A percentile compares a stretch with the other conserved stretches of the same genome.
Evolutionary conservation across 2,888 invertebrate species (phyloP).

Genomic region (Schizotus pectinicornis): DNA sequence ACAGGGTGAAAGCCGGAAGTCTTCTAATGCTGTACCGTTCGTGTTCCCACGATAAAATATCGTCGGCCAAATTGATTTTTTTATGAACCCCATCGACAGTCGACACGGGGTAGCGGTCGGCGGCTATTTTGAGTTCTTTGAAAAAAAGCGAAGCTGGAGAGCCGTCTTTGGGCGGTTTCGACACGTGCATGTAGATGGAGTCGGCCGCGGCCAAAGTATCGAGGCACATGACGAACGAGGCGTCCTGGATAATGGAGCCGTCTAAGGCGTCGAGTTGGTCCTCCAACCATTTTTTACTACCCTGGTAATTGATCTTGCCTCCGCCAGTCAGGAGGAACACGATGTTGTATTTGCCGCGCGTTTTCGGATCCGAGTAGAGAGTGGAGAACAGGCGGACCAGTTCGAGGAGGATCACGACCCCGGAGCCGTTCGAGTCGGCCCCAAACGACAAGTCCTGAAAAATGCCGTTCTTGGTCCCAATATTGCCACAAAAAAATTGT

Average conservation of each 20-base stretch:
- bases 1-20: constrained; percentile 90
- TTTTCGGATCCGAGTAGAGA: constrained; percentile 77
- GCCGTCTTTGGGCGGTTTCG: constrained; percentile 91
- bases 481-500: not conserved
- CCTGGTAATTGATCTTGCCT: constrained; percentile 93
- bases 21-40: constrained; percentile 93
- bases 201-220: constrained; percentile 77
- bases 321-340: constrained; percentile 90
- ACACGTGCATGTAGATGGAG: constrained; percentile 87
- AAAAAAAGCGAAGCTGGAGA: constrained; percentile 73
- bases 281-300: constrained; percentile 95
- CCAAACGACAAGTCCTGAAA: constrained; percentile 84
- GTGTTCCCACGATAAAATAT: constrained; percentile 94
- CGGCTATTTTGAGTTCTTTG: constrained; percentile 67
- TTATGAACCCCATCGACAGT: constrained; percentile 81
- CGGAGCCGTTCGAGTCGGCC: constrained; percentile 92
- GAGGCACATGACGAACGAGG: constrained; percentile 87
- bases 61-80: constrained; percentile 95
- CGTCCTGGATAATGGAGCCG: constrained; percentile 76
- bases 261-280: constrained; percentile 85
- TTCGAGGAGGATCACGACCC: constrained; percentile 86
- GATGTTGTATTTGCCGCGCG: constrained; percentile 77
- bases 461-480: not conserved
- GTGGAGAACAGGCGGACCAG: constrained; percentile 87
- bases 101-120: constrained; percentile 58